Percentiles rank a stretch among this genome's conserved stretches.
Conservation (phyloP, 2,888 invertebrate species). For the Terebella lapidaria region DNA sequence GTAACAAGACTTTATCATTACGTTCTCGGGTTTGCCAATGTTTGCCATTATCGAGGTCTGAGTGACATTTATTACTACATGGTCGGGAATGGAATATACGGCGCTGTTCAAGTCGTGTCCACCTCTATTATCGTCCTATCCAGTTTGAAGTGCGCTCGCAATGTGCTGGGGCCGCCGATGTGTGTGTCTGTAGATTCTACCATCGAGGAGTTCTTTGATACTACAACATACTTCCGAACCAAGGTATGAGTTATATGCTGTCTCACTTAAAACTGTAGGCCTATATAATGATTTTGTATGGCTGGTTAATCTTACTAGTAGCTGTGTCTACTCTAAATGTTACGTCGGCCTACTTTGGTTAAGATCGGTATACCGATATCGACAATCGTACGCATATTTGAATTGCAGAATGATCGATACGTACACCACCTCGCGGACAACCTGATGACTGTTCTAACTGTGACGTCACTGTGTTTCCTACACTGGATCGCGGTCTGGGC, state of each 20-base stretch:
- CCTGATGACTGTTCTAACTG: background rate
- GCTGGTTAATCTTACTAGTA: no score
- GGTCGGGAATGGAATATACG: background rate
- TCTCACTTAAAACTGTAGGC: no score
- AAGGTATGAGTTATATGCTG: conserved; percentile 3
- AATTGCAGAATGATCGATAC: no score
- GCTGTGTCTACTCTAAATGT: no score
- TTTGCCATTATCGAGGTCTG: background rate
- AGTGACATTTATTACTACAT: background rate
- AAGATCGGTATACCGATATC: no score
- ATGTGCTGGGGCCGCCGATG: conserved; percentile 13
- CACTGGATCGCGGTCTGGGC: conserved; percentile 8
- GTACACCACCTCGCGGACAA: conserved; percentile 2
- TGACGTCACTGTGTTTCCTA: background rate
- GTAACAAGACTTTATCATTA: background rate
- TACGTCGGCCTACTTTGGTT: no score
- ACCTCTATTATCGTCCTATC: conserved; percentile 9
- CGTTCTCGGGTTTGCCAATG: background rate
- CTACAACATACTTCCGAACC: conserved; percentile 2
- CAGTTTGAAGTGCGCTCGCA: conserved; percentile 8
- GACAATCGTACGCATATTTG: no score
- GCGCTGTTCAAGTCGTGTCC: background rate
- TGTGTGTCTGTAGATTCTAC: conserved; percentile 8
- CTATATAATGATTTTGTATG: no score
- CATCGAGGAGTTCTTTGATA: conserved; percentile 6